Evolutionary conservation across 2,797 vertebrate species (phyloP), one percentile per base, ranked within the genome.

Genomic region (Hafferia zeledoni): DNA sequence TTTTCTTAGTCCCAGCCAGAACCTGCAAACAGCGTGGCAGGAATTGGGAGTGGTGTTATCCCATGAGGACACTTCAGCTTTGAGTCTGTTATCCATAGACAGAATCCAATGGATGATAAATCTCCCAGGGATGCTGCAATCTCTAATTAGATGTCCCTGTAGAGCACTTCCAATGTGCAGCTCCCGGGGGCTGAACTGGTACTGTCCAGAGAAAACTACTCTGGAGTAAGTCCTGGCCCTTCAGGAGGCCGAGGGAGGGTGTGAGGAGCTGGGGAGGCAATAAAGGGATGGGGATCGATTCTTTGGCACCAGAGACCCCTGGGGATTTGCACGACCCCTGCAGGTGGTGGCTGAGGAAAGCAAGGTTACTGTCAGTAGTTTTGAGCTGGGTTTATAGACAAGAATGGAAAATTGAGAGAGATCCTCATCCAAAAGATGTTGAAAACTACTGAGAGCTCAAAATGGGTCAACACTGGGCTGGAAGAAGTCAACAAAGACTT

Each of bases 401-500:
- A 85, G 19, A 88, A 87, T 22, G 27, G 65, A 11, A 64, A 83
- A 52, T 16, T 11, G 14, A 6, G 25, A 77, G 53, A 53, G n/a
- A 18, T 57, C 33, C 57, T 65, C 35, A 17, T 57, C 43, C 28
- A 23, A 39, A 78, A 65, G 35, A 28, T 18, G 53, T 0, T 77
- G 72, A n/a, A 71, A 78, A 46, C 79, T 87, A 35, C 71, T 13
- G 53, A 28, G 86, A 79, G 71, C 43, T 91, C 47, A 61, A 96
- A 94, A 75, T 95, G 89, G 95, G 94, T 96, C 96, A 96, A 0
- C 44, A 13, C 5, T 8, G 35, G 89, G 67, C 67, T 93, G 91
- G 92, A 95, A 96, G 83, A 79, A 93, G 92, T 67, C 95, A 91
- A 71, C 91, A 97, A 95, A 96, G 94, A 39, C 76, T 83, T 28